Evolutionary conservation across 1,140 invertebrate species (phyloP).

Genomic region (Drosophila malerkotliana): DNA sequence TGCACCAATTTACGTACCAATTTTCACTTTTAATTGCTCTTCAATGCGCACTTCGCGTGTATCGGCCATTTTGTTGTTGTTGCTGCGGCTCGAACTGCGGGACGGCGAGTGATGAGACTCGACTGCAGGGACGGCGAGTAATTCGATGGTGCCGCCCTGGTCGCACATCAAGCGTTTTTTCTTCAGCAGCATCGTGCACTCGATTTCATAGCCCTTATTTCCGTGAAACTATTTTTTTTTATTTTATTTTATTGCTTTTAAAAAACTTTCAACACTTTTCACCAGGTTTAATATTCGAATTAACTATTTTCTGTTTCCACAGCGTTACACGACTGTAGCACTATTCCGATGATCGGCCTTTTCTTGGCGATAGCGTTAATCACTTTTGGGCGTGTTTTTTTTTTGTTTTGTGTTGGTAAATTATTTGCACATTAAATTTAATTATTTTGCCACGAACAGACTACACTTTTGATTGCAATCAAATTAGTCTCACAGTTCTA

Average conservation of each 20-base stretch:
- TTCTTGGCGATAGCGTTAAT: neutral
- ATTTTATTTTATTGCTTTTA: neutral
- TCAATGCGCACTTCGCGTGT: slow-evolving; percentile 93
- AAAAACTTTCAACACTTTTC: neutral
- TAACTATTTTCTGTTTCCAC: neutral
- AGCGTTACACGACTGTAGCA: neutral
- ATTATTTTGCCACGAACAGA: neutral
- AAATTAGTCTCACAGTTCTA: neutral
- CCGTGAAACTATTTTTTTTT: slow-evolving; percentile 22
- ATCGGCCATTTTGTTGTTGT: slow-evolving; percentile 90
- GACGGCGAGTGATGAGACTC: slow-evolving; percentile 53
- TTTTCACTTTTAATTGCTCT: slow-evolving; percentile 94
- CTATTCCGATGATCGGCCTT: neutral
- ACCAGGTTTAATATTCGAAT: neutral
- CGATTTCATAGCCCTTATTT: slow-evolving; percentile 30
- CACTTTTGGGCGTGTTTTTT: neutral
- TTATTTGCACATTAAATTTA: neutral
- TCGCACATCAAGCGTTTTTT: slow-evolving; percentile 82
- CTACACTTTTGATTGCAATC: neutral
- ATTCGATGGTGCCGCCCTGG: slow-evolving; percentile 71
- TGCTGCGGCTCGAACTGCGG: slow-evolving; percentile 65
- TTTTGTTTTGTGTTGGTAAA: neutral
- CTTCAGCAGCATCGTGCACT: slow-evolving; percentile 76
- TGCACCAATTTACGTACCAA: slow-evolving; percentile 87
- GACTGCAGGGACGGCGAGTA: slow-evolving; percentile 45